These are phyloP conservation scores for Eupithecia vulgata DNA, from an alignment of 2,888 invertebrate species.

Conservation along the genomic window DNA sequence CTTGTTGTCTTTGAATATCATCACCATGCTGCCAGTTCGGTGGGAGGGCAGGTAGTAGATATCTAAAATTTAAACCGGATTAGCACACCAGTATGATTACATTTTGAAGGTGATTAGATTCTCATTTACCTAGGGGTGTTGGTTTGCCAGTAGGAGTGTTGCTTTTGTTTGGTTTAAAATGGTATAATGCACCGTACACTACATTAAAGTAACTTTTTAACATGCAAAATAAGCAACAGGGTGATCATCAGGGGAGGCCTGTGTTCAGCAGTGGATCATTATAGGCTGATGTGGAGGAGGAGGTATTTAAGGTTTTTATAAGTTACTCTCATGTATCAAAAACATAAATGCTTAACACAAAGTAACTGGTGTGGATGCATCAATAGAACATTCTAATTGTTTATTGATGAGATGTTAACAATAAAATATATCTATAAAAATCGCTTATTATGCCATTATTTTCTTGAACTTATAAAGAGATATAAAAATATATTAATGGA, in stretches of 20 bases:
- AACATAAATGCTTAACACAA: background rate
- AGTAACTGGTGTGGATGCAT: background rate
- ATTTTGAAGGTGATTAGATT: background rate
- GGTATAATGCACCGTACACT: no score
- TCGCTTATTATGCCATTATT: background rate
- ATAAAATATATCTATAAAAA: background rate
- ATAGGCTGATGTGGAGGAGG: no score
- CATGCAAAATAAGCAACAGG: background rate
- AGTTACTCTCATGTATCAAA: background rate
- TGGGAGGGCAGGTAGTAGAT: conserved; percentile 79
- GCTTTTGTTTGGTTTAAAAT: background rate
- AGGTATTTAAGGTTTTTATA: no score
- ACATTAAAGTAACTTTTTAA: background rate
- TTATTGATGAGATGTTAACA: background rate
- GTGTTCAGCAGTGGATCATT: no score
- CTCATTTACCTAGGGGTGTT: no score
- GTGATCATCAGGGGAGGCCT: no score
- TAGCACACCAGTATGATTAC: conserved; percentile 10
- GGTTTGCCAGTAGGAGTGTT: background rate
- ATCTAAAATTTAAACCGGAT: conserved; percentile 61
- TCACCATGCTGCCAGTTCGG: conserved; percentile 79
- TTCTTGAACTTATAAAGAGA: background rate
- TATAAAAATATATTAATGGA: background rate
- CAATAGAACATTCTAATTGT: background rate
- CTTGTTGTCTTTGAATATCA: conserved; percentile 80